Percentiles rank a stretch among this genome's conserved stretches.
Evolutionary conservation across 2,888 invertebrate species (phyloP).

Genomic region (Odontocerum albicorne): DNA sequence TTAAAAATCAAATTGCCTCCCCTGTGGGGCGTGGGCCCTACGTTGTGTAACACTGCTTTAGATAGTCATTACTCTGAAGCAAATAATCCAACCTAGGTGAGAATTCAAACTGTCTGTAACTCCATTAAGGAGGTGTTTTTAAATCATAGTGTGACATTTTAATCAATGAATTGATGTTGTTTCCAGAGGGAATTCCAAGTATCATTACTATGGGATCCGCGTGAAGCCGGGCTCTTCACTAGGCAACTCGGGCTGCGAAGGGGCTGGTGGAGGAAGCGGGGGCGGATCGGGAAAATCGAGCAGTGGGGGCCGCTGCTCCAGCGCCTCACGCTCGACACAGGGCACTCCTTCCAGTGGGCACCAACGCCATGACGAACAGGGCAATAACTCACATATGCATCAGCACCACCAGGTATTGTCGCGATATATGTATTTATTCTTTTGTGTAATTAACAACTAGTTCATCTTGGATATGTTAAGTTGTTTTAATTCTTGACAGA

Average conservation of each 20-base stretch:
- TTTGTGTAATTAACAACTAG: background rate
- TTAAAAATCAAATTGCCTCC: too few relatives aligned
- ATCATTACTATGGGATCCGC: conserved; percentile 99
- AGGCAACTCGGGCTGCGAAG: conserved; percentile 45
- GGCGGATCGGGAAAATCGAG: conserved; percentile 38
- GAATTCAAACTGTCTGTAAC: too few relatives aligned
- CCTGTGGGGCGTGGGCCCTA: too few relatives aligned
- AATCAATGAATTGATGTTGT: too few relatives aligned
- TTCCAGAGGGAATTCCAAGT: conserved; percentile 91
- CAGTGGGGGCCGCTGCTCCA: conserved; percentile 22
- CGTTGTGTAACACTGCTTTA: too few relatives aligned
- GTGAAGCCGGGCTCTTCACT: conserved; percentile 86
- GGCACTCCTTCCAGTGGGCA: conserved; percentile 1
- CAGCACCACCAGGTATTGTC: conserved; percentile 51
- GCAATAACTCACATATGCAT: conserved; percentile 36
- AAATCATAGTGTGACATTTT: too few relatives aligned
- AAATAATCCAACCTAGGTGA: too few relatives aligned
- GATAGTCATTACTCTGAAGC: too few relatives aligned
- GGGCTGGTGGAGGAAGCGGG: conserved; percentile 31
- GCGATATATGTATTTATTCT: background rate
- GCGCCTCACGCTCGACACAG: background rate
- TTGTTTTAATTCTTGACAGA: background rate
- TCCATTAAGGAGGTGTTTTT: too few relatives aligned
- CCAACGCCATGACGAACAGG: conserved; percentile 27
- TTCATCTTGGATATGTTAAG: background rate